Evolutionary conservation across 2,797 vertebrate species (phyloP), one percentile per base, ranked within the genome.

Genomic region (Cuniculus paca): DNA sequence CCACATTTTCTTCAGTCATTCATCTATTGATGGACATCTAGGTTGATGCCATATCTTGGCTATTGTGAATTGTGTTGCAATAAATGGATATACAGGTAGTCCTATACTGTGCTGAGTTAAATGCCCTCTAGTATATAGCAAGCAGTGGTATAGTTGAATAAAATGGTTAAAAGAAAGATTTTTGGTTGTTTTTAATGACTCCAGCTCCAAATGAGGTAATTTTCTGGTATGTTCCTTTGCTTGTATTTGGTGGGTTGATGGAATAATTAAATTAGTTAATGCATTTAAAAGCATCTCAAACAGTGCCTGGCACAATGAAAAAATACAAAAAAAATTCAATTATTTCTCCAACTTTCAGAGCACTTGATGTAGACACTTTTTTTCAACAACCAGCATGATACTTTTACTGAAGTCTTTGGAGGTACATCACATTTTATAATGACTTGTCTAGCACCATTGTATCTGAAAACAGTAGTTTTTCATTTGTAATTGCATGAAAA

Each of bases 191-290:
- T 0, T 11, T 22, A 86, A 54, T 84, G 68, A 13, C 0, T 75
- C 24, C 39, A 13, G 20, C 20, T 91, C 34, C 90, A 93, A 80
- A 75, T 85, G 28, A 54, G 26, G 26, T 65, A 65, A 74, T 79
- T 89, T 95, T 42, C 6, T 42, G 86, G 28, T 45, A 22, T 54
- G 34, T 78, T 50, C 5, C 34, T 54, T 77, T 90, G 36, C 65
- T 94, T 83, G 60, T 14, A 54, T 90, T 85, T 87, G 17, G 31
- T 70, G 74, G 24, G 5, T 93, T 88, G 12, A 58, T 65, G 54
- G 36, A 26, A 93, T 7, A 88, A 93, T 88, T 72, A 65, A 92
- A 39, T 95, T 74, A 88, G 68, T 54, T 80, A 74, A 82, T 54
- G 70, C 19, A 65, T n/a, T 56, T 58, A 50, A 86, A 28, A 78